These are phyloP conservation scores for Parthenolecanium corni DNA, from an alignment of 2,888 invertebrate species.

Conservation along the genomic window DNA sequence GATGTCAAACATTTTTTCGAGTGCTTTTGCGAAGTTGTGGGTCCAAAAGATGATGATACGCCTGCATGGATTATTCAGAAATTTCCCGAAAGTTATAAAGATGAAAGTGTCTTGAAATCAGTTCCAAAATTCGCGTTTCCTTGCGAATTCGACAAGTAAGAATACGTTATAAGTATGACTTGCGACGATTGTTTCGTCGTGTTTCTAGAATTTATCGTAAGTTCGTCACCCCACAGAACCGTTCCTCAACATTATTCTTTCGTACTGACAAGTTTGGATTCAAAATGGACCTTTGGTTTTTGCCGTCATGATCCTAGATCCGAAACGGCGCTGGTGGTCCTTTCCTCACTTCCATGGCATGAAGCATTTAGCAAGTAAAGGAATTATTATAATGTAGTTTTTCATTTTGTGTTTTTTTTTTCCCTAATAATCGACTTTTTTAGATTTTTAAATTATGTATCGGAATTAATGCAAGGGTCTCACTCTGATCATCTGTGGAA, in stretches of 20 bases:
- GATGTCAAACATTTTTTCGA: conserved; percentile 68
- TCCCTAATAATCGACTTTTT: not conserved
- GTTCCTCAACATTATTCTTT: conserved; percentile 79
- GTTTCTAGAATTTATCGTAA: too few species aligned
- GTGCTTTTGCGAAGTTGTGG: conserved; percentile 69
- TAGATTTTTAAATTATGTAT: conserved; percentile 70
- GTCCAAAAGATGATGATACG: conserved; percentile 49
- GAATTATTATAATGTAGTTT: conserved; percentile 32
- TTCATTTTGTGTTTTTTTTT: not conserved
- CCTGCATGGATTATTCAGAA: conserved; percentile 65
- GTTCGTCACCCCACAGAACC: not conserved
- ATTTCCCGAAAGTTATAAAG: conserved; percentile 71
- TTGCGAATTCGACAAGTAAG: conserved; percentile 64
- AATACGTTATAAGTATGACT: not conserved
- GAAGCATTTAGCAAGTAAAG: conserved; percentile 86
- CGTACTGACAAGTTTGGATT: conserved; percentile 86
- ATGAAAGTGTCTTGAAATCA: conserved; percentile 71
- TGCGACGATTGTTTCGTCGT: too few species aligned
- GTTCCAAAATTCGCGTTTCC: conserved; percentile 89
- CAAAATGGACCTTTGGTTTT: conserved; percentile 95
- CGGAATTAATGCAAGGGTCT: conserved; percentile 56
- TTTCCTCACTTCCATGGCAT: conserved; percentile 92
- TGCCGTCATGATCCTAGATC: conserved; percentile 88
- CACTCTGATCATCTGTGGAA: conserved; percentile 46
- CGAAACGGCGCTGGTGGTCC: conserved; percentile 68